A percentile compares a stretch with the other conserved stretches of the same genome.
These are phyloP conservation scores for Antennarius maculatus DNA, from an alignment of 2,797 vertebrate genomes.

Conservation along the genomic window DNA sequence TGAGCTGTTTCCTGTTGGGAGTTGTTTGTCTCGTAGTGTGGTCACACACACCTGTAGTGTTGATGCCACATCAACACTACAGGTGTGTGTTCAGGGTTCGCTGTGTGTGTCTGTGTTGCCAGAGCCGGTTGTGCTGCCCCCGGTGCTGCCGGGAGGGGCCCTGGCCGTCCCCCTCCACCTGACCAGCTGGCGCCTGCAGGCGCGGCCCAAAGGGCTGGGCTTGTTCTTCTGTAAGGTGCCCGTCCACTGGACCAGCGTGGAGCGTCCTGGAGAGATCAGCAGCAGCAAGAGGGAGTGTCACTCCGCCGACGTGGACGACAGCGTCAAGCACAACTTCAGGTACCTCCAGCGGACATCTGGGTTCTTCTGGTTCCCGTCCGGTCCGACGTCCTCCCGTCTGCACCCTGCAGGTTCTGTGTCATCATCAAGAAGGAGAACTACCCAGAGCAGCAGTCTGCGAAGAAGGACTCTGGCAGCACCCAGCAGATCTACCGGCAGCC, in stretches of 20 bases:
- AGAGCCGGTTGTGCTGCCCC: constrained; percentile 95
- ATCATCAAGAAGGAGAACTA: constrained; percentile 98
- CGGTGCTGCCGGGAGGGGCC: constrained; percentile 90
- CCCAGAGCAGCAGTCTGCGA: constrained; percentile 93
- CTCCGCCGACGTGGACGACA: constrained; percentile 89
- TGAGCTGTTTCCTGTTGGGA: too few species aligned
- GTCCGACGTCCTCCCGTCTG: not conserved
- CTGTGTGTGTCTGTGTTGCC: constrained; percentile 26
- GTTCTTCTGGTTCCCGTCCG: not conserved
- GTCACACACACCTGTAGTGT: too few species aligned
- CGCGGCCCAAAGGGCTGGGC: constrained; percentile 92
- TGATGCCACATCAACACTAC: too few species aligned
- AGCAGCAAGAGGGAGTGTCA: constrained; percentile 96
- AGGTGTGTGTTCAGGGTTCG: too few species aligned
- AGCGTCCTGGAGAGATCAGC: constrained; percentile 87
- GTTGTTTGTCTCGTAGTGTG: too few species aligned
- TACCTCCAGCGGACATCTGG: constrained; percentile 43
- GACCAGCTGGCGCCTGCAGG: constrained; percentile 95
- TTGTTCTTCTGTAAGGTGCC: constrained; percentile 96
- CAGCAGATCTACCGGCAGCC: constrained; percentile 97
- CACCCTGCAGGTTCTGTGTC: constrained; percentile 89
- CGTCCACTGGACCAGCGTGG: constrained; percentile 95
- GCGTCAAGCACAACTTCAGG: constrained; percentile 89
- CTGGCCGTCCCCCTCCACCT: constrained; percentile 93
- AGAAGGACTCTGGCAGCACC: constrained; percentile 85